A percentile compares a stretch with the other conserved stretches of the same genome.
Conservation (phyloP, 2,113 vertebrate species). For the Gorsachius goisagi region DNA sequence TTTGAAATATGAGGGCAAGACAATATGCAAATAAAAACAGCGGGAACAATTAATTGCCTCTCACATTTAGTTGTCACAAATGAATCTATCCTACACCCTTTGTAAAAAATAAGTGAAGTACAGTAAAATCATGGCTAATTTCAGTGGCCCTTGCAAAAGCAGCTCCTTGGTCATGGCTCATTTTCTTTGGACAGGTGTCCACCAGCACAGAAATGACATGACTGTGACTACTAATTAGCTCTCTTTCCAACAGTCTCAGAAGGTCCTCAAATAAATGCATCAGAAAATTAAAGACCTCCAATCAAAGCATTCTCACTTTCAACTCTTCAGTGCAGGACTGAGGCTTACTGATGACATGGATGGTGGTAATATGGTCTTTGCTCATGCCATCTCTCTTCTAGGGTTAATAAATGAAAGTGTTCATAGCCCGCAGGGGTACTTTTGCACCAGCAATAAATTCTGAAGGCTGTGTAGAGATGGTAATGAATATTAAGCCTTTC, state of each 20-base stretch:
- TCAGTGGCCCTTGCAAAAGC: background rate
- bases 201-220: background rate
- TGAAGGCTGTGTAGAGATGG: background rate
- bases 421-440: background rate
- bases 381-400: background rate
- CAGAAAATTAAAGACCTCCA: background rate
- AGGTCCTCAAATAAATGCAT: background rate
- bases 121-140: background rate
- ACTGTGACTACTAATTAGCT: background rate
- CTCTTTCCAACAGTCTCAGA: background rate
- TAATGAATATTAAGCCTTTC: background rate
- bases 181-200: background rate
- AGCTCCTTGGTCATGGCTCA: background rate
- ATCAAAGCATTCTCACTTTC: background rate
- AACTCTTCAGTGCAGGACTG: background rate
- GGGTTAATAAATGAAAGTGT: background rate
- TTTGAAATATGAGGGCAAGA: background rate
- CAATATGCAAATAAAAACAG: background rate
- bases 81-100: background rate
- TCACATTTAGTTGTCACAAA: background rate
- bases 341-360: background rate
- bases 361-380: background rate
- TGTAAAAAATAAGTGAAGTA: background rate
- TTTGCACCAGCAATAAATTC: background rate
- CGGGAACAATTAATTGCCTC: background rate